These are phyloP conservation scores for Corythoichthys intestinalis DNA, from an alignment of 2,113 vertebrate genomes.

Conservation along the genomic window DNA sequence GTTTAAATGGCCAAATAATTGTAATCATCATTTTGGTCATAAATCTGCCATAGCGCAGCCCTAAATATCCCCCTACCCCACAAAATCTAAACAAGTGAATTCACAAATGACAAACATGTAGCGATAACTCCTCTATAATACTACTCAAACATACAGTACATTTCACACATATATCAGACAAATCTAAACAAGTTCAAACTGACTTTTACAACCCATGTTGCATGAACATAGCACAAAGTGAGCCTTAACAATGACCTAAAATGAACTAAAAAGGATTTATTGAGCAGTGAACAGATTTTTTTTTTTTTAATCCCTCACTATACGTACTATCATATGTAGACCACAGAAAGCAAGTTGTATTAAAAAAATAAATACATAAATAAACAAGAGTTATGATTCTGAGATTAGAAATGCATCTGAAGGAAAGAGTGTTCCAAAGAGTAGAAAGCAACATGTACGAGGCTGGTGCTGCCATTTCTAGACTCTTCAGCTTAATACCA, in stretches of 20 bases:
- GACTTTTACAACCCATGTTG: background rate
- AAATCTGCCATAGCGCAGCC: no score
- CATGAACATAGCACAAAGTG: background rate
- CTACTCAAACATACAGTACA: no score
- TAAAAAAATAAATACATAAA: background rate
- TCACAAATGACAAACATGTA: no score
- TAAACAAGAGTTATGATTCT: background rate
- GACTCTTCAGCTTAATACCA: slow-evolving; percentile 34
- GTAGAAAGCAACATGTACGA: background rate
- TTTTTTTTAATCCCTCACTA: background rate
- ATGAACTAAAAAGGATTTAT: background rate
- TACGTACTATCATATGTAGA: background rate
- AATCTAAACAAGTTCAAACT: no score
- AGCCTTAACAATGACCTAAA: background rate
- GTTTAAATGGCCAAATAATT: no score
- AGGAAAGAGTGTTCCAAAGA: slow-evolving; percentile 27
- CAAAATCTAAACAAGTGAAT: no score
- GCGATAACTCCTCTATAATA: no score
- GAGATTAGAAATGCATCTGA: background rate
- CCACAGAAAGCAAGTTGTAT: background rate
- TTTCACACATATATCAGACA: no score
- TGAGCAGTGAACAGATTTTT: background rate
- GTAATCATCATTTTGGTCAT: no score
- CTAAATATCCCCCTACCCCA: no score
- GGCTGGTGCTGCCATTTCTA: slow-evolving; percentile 21